These are phyloP conservation scores for Heliconius nattereri DNA, from an alignment of 1,140 invertebrate genomes.

Conservation along the genomic window DNA sequence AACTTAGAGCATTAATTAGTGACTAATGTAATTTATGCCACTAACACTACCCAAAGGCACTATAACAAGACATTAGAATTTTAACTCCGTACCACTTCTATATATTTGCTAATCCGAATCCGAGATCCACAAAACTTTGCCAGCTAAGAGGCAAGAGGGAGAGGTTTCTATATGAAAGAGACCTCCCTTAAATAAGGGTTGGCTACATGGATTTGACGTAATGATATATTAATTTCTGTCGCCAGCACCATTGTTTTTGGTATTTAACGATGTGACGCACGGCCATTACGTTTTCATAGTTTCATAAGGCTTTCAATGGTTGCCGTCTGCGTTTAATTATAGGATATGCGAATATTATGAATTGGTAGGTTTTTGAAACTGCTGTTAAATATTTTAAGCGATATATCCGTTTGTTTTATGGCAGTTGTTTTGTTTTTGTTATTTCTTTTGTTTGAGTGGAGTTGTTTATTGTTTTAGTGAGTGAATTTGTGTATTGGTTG, in stretches of 20 bases:
- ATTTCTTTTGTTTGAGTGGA: background rate
- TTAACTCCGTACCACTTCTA: conserved; percentile 62
- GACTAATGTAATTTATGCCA: conserved; percentile 26
- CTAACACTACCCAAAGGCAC: conserved; percentile 58
- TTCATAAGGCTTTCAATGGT: conserved; percentile 73
- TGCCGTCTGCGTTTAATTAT: conserved; percentile 70
- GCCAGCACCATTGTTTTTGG: conserved; percentile 77
- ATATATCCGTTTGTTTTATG: conserved; percentile 23
- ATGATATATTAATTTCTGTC: conserved; percentile 82
- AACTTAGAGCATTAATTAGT: conserved; percentile 25
- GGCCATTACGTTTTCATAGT: conserved; percentile 80
- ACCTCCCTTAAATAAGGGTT: conserved; percentile 52
- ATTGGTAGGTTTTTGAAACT: conserved; percentile 43
- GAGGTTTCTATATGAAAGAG: conserved; percentile 40
- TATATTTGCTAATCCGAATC: conserved; percentile 78
- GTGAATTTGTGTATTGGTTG: background rate
- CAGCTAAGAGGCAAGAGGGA: conserved; percentile 52
- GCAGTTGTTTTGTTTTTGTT: conserved; percentile 18
- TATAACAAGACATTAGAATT: conserved; percentile 68
- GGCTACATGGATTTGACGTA: conserved; percentile 81
- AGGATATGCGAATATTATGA: conserved; percentile 45
- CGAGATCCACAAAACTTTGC: conserved; percentile 72
- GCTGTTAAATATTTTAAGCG: conserved; percentile 26
- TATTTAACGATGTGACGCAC: conserved; percentile 79
- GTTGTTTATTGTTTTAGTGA: background rate